Conservation (phyloP, 1,140 invertebrate genomes). For the Drosophila kanapiae region DNA sequence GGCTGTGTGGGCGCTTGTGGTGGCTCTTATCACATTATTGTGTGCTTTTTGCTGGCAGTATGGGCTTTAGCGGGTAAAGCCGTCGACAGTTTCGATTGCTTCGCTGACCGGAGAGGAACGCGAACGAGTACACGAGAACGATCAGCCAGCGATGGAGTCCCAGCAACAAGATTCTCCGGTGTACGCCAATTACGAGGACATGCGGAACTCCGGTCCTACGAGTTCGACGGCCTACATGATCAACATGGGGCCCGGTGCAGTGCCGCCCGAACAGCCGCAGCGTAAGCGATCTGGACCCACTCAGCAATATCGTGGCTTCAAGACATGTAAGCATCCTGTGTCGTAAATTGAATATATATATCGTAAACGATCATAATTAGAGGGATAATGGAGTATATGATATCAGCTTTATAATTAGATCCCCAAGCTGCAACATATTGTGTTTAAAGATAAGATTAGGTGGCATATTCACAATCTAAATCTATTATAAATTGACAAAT, state of each 20-base stretch:
- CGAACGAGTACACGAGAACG: not conserved
- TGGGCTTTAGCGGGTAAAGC: constrained; percentile 1
- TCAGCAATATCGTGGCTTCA: constrained; percentile 59
- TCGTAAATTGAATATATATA: not conserved
- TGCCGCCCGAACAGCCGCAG: not conserved
- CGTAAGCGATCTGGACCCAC: not conserved
- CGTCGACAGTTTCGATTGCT: constrained; percentile 31
- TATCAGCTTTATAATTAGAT: not conserved
- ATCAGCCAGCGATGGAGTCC: constrained; percentile 19
- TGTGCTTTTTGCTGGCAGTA: constrained; percentile 4
- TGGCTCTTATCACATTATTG: constrained; percentile 18
- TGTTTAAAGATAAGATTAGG: not conserved
- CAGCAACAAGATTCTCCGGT: constrained; percentile 47
- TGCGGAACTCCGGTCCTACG: constrained; percentile 51
- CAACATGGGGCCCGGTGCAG: constrained; percentile 27
- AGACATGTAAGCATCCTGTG: constrained; percentile 47
- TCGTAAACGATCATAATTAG: too few relatives aligned
- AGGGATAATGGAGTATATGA: not conserved
- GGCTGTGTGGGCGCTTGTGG: not conserved
- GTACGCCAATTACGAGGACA: constrained; percentile 69
- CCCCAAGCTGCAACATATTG: not conserved
- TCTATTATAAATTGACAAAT: not conserved
- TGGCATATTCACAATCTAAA: not conserved
- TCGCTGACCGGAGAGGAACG: constrained; percentile 25
- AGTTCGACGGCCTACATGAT: constrained; percentile 58